Base-by-base conservation (phyloP, 2,888 invertebrate genomes). In the Baccha elongata region DNA sequence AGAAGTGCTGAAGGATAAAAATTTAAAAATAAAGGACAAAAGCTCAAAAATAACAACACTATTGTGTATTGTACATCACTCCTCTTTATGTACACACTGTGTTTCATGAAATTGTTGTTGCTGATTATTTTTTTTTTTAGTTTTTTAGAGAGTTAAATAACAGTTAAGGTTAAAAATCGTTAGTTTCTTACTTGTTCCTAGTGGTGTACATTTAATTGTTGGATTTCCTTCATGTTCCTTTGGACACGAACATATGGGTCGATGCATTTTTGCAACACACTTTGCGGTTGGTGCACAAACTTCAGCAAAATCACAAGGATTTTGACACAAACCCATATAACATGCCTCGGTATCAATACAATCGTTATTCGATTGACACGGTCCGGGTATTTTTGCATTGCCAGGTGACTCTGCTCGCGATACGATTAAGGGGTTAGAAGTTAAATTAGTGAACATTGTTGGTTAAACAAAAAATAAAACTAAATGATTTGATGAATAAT, bases 321-420 rank as follows among this genome's bases (percentile, higher is more conserved):
- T 94, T 91, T 94, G 94, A 91, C 96, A 96, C 87, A 94, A 91
- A 88, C 94, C 95, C 93, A 94, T 94, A 91, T 95, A 95, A 91
- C 96, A 96, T 88, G 95, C 95, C 92, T 96, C 95, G 86, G 93
- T 94, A 89, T 94, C 94, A 91, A 95, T 94, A 92, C 96, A 96
- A 91, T 96, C 95, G 89, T 94, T 94, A 91, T 96, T 95, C 90
- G 94, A 94, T 91, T 94, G 93, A 92, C 96, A 96, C 88, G 95
- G 94, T 91, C 94, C 95, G 87, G 94, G 94, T 90, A 93, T 93
- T 91, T 94, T 94, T 88, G 93, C 92, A 90, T 92, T 93, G 90
- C 94, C 94, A 88, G 93, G 93, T 89, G 94, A 92, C 92, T 94
- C 95, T 95, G 83, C 23, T 44, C 23, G 10, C 13, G 23, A 40